phyloP scores from a whole-genome alignment of 2,888 invertebrate genomes.

The Opisthograptis luteolata region DNA sequence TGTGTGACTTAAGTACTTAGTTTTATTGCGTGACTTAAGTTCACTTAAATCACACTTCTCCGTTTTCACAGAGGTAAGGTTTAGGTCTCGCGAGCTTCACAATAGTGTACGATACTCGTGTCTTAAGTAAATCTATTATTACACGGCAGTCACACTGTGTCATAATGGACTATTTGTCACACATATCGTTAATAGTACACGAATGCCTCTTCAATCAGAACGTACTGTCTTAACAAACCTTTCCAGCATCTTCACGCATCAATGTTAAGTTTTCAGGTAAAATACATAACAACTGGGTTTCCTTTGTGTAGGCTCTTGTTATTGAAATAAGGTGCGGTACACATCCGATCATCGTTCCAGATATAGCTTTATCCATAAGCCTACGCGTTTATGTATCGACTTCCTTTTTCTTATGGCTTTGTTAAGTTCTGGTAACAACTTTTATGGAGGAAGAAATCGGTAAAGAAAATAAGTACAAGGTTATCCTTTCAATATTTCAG shows the following conservation, averaged over 20 bases:
- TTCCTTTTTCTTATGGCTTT: conserved; percentile 53
- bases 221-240: too few species aligned
- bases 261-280: conserved; percentile 48
- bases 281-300: conserved; percentile 58
- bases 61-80: too few species aligned
- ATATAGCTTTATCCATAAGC: conserved; percentile 64
- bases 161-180: too few species aligned
- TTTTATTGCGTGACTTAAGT: too few species aligned
- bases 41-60: too few species aligned
- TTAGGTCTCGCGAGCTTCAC: too few species aligned
- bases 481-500: conserved; percentile 27
- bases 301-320: conserved; percentile 66
- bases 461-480: conserved; percentile 26
- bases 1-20: too few species aligned
- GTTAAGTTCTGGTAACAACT: conserved; percentile 43
- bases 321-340: conserved; percentile 72
- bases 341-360: conserved; percentile 65
- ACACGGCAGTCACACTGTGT: too few species aligned
- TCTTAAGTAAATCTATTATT: too few species aligned
- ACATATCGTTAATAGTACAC: too few species aligned
- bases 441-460: conserved; percentile 34
- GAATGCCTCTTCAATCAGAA: too few species aligned
- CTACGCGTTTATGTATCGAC: conserved; percentile 53
- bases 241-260: conserved; percentile 36
- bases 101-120: too few species aligned